phyloP scores from a whole-genome alignment of 2,888 invertebrate genomes.

The Trichogramma dendrolimi region DNA sequence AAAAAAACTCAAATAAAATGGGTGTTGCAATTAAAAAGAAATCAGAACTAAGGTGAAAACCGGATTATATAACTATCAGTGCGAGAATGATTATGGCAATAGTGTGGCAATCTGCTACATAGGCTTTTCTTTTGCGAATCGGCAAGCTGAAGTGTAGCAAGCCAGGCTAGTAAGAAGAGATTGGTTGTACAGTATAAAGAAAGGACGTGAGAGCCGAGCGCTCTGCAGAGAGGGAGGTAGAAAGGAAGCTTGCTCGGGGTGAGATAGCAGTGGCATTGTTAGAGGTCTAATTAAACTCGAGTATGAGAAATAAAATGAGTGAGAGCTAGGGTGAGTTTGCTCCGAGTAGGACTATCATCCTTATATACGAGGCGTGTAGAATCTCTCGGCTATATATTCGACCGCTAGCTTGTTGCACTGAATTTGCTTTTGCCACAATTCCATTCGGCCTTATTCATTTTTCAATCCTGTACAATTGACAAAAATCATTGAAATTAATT shows the following conservation, averaged over 20 bases:
- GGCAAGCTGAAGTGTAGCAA: neutral
- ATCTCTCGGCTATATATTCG: neutral
- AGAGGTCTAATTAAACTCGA: conserved; percentile 48
- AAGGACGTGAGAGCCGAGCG: conserved; percentile 18
- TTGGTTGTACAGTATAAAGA: conserved; percentile 6
- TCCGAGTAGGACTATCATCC: conserved; percentile 5
- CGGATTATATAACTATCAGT: too few relatives aligned
- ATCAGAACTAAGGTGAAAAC: too few relatives aligned
- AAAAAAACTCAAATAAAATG: too few relatives aligned
- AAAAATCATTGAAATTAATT: too few relatives aligned
- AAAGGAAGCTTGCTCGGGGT: conserved; percentile 18
- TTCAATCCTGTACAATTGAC: neutral
- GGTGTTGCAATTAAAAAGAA: too few relatives aligned
- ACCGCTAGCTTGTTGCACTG: neutral
- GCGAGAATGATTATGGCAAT: too few relatives aligned
- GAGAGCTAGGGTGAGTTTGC: conserved; percentile 17
- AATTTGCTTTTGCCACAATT: neutral
- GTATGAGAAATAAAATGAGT: conserved; percentile 47
- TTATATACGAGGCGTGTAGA: neutral
- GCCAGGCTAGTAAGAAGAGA: conserved; percentile 7
- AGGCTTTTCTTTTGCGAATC: too few relatives aligned
- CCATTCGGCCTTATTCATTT: neutral
- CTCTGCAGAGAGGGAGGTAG: conserved; percentile 17
- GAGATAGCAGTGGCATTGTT: conserved; percentile 46
- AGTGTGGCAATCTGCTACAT: too few relatives aligned